A percentile compares a stretch with the other conserved stretches of the same genome.
phyloP scores from a whole-genome alignment of 2,888 invertebrate species.

The Tenthredo notha region DNA sequence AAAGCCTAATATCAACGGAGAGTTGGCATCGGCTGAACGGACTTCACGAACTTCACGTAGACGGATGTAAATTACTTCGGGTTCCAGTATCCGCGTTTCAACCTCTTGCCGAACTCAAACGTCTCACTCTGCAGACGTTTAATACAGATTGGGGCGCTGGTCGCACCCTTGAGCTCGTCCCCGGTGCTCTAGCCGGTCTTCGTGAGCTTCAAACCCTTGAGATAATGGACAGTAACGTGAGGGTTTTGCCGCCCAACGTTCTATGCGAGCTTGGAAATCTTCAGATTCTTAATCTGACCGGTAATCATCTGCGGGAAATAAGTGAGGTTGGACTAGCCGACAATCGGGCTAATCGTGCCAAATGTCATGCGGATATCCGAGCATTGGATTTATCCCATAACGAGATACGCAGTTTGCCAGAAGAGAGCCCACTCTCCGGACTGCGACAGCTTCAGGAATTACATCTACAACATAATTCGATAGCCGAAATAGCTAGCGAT shows the following conservation, averaged over 20 bases:
- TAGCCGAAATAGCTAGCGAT: constrained; percentile 88
- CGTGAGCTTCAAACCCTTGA: constrained; percentile 90
- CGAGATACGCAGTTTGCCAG: constrained; percentile 86
- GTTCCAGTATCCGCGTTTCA: constrained; percentile 89
- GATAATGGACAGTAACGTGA: constrained; percentile 91
- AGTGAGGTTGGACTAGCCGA: constrained; percentile 86
- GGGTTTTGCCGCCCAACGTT: constrained; percentile 88
- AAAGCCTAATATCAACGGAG: constrained; percentile 87
- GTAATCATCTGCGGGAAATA: constrained; percentile 89
- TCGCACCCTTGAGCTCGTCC: constrained; percentile 87
- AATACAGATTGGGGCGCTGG: constrained; percentile 89
- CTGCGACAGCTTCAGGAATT: constrained; percentile 90
- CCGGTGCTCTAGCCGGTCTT: constrained; percentile 87
- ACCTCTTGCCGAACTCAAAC: constrained; percentile 89
- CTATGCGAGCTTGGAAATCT: constrained; percentile 90
- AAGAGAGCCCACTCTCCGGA: constrained; percentile 87
- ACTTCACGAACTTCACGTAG: constrained; percentile 87
- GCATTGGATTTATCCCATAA: constrained; percentile 91
- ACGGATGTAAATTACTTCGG: constrained; percentile 89
- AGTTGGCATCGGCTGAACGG: constrained; percentile 87
- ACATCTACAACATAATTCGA: constrained; percentile 90
- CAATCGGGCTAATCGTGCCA: constrained; percentile 77
- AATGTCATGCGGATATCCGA: constrained; percentile 83
- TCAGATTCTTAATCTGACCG: constrained; percentile 90
- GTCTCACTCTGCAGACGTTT: constrained; percentile 88